These are phyloP conservation scores for Orthochromis indermauri DNA, from an alignment of 2,113 vertebrate species.

Conservation along the genomic window DNA sequence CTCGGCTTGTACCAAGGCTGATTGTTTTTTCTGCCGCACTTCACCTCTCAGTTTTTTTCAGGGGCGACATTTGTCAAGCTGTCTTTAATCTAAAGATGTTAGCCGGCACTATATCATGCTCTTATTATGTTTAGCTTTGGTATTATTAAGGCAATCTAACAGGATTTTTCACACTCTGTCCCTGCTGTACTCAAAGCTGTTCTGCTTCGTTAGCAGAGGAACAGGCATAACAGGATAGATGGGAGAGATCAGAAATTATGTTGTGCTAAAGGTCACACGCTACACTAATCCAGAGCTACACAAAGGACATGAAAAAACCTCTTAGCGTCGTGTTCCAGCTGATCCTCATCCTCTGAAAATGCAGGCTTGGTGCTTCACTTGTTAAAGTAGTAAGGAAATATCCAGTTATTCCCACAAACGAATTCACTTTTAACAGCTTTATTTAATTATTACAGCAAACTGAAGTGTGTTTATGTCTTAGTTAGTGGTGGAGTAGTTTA, in stretches of 20 bases:
- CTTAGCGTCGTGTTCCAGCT: background rate
- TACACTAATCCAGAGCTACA: background rate
- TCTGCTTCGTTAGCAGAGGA: background rate
- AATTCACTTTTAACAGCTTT: background rate
- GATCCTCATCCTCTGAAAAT: background rate
- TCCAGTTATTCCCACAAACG: background rate
- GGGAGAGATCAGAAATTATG: background rate
- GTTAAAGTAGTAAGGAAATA: background rate
- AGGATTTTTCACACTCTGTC: background rate
- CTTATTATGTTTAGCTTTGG: background rate
- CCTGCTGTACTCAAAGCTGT: background rate
- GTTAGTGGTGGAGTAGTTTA: background rate
- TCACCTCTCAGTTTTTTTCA: background rate
- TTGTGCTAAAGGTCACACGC: background rate
- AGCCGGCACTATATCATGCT: background rate
- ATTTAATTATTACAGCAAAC: background rate
- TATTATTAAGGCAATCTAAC: background rate
- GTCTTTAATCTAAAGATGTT: background rate
- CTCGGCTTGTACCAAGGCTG: background rate
- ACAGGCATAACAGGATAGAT: background rate
- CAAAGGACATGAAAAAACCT: background rate
- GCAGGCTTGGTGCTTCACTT: background rate
- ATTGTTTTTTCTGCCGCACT: background rate
- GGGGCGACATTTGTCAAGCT: background rate
- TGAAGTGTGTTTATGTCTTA: background rate